These are phyloP conservation scores for Rhodeus uyekii DNA, from an alignment of 2,797 vertebrate species.

Conservation along the genomic window DNA sequence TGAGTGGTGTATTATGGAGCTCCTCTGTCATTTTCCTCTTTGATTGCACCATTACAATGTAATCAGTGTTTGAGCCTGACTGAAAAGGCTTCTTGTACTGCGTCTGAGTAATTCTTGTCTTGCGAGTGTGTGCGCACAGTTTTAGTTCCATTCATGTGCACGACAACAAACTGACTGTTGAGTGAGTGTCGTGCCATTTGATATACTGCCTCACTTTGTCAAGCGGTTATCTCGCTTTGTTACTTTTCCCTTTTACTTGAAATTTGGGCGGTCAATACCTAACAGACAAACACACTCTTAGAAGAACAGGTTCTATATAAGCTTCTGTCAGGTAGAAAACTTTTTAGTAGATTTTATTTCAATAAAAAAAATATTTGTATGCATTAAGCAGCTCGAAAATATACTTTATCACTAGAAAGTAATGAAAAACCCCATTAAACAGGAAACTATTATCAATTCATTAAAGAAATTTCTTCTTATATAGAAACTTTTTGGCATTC, in stretches of 20 bases:
- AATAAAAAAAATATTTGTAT: too few relatives aligned
- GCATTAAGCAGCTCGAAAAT: not conserved
- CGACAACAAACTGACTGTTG: constrained; percentile 79
- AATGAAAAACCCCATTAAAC: not conserved
- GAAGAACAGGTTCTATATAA: not conserved
- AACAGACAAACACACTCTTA: constrained; percentile 1
- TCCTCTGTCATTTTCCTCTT: constrained; percentile 79
- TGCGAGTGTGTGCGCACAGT: constrained; percentile 71
- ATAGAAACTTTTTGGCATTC: not conserved
- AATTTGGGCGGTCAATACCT: constrained; percentile 51
- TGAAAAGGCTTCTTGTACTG: constrained; percentile 80
- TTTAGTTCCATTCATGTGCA: constrained; percentile 78
- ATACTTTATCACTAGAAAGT: not conserved
- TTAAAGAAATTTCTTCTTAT: not conserved
- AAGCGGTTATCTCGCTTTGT: constrained; percentile 62
- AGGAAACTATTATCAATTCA: not conserved
- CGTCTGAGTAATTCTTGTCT: constrained; percentile 74
- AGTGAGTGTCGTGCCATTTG: constrained; percentile 78
- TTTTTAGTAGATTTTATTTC: too few relatives aligned
- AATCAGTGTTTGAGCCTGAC: constrained; percentile 77
- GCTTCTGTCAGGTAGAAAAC: too few relatives aligned
- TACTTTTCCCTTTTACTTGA: constrained; percentile 56
- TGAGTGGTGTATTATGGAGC: constrained; percentile 77
- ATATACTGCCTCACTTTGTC: constrained; percentile 79
- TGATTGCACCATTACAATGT: constrained; percentile 81